A percentile compares a stretch with the other conserved stretches of the same genome.
These are phyloP conservation scores for Saturnia pavonia DNA, from an alignment of 2,888 invertebrate genomes.

Conservation along the genomic window DNA sequence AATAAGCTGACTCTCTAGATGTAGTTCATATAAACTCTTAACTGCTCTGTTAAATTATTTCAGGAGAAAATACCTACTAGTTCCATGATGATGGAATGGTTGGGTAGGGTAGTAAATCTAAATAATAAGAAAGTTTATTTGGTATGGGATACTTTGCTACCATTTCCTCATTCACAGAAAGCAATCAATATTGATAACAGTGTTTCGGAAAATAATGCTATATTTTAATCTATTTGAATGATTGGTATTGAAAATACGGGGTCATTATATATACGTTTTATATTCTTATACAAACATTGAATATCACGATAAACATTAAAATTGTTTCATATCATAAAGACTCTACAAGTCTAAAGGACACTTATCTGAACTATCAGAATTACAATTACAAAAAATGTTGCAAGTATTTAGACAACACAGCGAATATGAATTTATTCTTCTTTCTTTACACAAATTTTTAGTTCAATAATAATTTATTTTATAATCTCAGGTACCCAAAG, in stretches of 20 bases:
- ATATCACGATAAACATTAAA: background rate
- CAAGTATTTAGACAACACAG: no score
- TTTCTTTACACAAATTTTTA: no score
- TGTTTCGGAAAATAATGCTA: background rate
- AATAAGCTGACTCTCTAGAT: background rate
- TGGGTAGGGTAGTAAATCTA: background rate
- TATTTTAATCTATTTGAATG: no score
- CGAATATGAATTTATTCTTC: no score
- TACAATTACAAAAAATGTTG: no score
- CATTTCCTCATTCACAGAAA: no score
- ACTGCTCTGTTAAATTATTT: background rate
- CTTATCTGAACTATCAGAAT: no score
- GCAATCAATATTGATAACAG: background rate
- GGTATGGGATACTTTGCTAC: background rate
- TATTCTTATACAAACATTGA: background rate
- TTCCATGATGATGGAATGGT: background rate
- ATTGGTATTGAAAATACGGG: background rate
- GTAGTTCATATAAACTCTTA: background rate
- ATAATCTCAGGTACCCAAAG: slow-evolving; percentile 52
- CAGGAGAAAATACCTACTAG: background rate
- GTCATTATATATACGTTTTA: background rate
- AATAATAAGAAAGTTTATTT: background rate
- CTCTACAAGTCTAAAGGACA: no score
- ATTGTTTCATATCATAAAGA: no score
- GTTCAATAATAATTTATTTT: background rate